phyloP scores from a whole-genome alignment of 2,797 vertebrate genomes.

The Coranthus polyacanthus region DNA sequence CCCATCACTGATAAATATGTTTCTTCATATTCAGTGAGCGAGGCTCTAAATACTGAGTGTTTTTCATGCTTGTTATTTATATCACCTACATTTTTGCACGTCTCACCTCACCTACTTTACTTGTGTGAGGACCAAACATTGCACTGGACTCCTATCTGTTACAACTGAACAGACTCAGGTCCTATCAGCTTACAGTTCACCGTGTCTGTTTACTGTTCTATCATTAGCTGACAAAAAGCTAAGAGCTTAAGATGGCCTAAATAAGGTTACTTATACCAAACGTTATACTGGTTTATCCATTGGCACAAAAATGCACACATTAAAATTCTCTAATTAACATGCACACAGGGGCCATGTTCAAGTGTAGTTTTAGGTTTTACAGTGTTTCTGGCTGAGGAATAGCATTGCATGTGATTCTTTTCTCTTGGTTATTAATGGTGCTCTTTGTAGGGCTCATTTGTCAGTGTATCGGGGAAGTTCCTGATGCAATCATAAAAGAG shows the following conservation, averaged over 20 bases:
- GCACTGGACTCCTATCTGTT: constrained; percentile 31
- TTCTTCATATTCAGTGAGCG: constrained; percentile 10
- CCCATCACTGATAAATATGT: constrained; percentile 3
- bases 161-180: constrained; percentile 2
- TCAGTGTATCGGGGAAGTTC: constrained; percentile 73
- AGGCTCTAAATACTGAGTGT: background rate
- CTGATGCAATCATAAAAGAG: constrained; percentile 82
- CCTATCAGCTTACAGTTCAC: constrained; percentile 46
- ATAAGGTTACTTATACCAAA: constrained; percentile 15
- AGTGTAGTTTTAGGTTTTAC: constrained; percentile 56
- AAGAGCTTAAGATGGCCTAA: constrained; percentile 22
- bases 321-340: background rate
- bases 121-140: constrained; percentile 24
- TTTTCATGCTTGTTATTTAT: constrained; percentile 3
- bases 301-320: constrained; percentile 2
- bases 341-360: constrained; percentile 20
- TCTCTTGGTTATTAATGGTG: constrained; percentile 67
- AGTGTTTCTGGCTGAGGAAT: constrained; percentile 41
- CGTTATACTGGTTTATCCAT: constrained; percentile 46
- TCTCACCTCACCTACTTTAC: constrained; percentile 7
- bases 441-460: constrained; percentile 71
- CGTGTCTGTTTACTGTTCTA: constrained; percentile 51
- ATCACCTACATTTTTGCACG: background rate
- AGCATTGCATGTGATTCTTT: constrained; percentile 60
- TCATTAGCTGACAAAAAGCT: constrained; percentile 44